Conservation (phyloP, 2,113 vertebrate species). For the Tamias sibiricus region DNA sequence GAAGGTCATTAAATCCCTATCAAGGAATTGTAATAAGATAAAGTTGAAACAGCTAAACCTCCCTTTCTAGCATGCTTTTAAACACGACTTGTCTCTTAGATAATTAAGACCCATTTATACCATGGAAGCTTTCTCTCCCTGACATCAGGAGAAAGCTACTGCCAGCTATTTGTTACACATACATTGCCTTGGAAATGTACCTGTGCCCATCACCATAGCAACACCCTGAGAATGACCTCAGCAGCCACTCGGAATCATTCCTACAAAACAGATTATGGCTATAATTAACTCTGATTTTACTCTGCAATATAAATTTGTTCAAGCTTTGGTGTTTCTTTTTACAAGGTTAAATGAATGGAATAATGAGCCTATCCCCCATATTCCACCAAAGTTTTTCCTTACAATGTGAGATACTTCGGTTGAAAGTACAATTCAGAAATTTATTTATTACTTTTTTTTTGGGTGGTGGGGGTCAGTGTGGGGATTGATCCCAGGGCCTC, state of each 20-base stretch:
- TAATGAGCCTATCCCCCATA: constrained; percentile 13
- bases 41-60: neutral
- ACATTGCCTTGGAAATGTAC: constrained; percentile 69
- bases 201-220: constrained; percentile 77
- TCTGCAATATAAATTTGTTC: constrained; percentile 73
- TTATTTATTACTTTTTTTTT: constrained; percentile 12
- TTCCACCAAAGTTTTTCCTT: neutral
- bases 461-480: too few relatives aligned
- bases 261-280: constrained; percentile 77
- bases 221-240: constrained; percentile 79
- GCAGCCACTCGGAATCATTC: constrained; percentile 75
- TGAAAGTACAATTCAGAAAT: constrained; percentile 41
- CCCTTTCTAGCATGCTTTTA: neutral
- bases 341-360: constrained; percentile 74
- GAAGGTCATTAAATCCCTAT: neutral
- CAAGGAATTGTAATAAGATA: neutral
- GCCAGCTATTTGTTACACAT: constrained; percentile 62
- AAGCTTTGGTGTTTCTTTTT: constrained; percentile 42
- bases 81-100: constrained; percentile 20
- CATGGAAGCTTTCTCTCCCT: constrained; percentile 31
- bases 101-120: neutral
- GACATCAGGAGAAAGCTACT: constrained; percentile 53
- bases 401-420: neutral
- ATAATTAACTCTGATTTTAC: constrained; percentile 81
- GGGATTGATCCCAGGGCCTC: too few relatives aligned